phyloP scores from a whole-genome alignment of 2,888 invertebrate genomes.

The Catocala fraxini region DNA sequence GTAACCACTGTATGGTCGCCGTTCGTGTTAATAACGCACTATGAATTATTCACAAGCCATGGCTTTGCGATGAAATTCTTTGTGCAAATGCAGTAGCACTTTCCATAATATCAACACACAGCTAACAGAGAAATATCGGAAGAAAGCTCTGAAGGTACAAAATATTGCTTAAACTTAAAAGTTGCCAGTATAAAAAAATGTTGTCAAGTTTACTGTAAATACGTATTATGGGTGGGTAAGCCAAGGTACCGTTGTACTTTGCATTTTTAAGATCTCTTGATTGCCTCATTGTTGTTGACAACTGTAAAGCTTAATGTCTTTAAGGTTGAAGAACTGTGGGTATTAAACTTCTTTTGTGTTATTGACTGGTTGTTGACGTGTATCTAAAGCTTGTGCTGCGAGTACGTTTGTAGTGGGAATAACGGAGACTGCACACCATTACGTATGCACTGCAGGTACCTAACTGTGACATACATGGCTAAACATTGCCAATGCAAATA shows the following conservation, averaged over 20 bases:
- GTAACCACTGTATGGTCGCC: slow-evolving; percentile 59
- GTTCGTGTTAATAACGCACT: slow-evolving; percentile 65
- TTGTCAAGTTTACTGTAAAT: slow-evolving; percentile 29
- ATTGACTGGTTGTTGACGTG: too few species aligned
- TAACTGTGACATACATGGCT: too few species aligned
- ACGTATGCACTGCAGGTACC: too few species aligned
- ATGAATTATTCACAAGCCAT: slow-evolving; percentile 77
- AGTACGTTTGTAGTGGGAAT: too few species aligned
- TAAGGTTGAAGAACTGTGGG: slow-evolving; percentile 1
- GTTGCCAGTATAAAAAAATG: slow-evolving; percentile 28
- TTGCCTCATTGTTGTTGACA: slow-evolving; percentile 23
- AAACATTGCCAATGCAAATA: slow-evolving; percentile 3
- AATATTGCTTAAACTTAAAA: too few species aligned
- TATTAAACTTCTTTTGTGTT: not conserved
- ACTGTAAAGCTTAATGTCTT: slow-evolving; percentile 12
- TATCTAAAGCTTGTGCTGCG: too few species aligned
- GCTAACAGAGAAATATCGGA: slow-evolving; percentile 34
- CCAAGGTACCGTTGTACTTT: slow-evolving; percentile 34
- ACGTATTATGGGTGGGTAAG: slow-evolving; percentile 28
- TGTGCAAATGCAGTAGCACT: slow-evolving; percentile 59
- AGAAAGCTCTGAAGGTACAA: slow-evolving; percentile 10
- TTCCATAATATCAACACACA: slow-evolving; percentile 63
- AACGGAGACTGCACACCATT: too few species aligned
- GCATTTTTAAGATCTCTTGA: slow-evolving; percentile 37
- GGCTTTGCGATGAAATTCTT: slow-evolving; percentile 64